These are phyloP conservation scores for Lamprologus callipterus DNA, from an alignment of 2,113 vertebrate genomes.

Conservation along the genomic window DNA sequence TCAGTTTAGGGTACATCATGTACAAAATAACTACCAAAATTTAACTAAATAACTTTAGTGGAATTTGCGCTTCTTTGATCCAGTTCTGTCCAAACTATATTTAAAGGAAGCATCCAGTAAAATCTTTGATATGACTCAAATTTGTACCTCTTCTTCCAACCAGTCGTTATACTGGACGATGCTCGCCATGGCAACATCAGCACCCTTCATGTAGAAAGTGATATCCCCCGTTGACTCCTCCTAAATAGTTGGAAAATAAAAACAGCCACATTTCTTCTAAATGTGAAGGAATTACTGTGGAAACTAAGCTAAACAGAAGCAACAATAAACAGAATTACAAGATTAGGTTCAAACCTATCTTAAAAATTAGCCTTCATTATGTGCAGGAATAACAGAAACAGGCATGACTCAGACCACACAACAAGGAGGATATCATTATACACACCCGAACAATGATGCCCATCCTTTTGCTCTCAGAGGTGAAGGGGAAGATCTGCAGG, in stretches of 20 bases:
- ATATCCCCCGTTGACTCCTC: conserved; percentile 92
- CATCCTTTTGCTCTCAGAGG: conserved; percentile 97
- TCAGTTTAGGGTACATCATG: not conserved
- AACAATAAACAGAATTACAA: not conserved
- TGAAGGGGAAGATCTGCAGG: conserved; percentile 80
- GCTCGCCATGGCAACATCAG: conserved; percentile 91
- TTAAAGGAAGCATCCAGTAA: not conserved
- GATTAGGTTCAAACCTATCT: not conserved
- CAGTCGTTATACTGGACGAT: conserved; percentile 98
- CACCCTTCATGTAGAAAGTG: conserved; percentile 97
- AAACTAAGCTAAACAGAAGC: not conserved
- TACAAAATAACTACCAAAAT: not conserved
- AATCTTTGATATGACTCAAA: rapidly evolving
- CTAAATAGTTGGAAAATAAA: conserved; percentile 50
- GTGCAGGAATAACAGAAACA: not conserved
- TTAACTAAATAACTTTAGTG: no score
- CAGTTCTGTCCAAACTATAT: not conserved
- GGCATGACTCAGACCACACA: not conserved
- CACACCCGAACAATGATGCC: conserved; percentile 90
- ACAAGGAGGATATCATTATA: not conserved
- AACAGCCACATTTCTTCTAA: not conserved
- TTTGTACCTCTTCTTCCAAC: conserved; percentile 92
- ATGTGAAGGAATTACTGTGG: not conserved
- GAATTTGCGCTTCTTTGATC: not conserved
- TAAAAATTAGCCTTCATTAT: not conserved